Evolutionary conservation across 2,797 vertebrate genomes (phyloP).

Genomic region (Gymnothorax javanicus): DNA sequence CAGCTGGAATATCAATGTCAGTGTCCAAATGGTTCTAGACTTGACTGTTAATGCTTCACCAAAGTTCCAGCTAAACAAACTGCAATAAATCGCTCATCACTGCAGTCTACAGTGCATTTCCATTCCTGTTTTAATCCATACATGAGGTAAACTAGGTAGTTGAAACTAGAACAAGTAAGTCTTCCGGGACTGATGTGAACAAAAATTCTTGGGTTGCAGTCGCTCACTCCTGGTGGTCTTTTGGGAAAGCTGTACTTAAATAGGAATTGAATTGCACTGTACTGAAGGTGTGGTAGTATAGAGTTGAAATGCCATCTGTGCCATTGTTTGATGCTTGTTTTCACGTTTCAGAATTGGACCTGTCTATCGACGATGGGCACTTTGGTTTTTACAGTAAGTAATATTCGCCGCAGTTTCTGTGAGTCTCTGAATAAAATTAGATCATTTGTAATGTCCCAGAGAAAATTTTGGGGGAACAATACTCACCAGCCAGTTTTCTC

Average conservation of each 20-base stretch:
- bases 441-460: neutral
- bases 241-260: neutral
- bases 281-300: conserved; percentile 19
- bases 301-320: conserved; percentile 29
- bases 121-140: neutral
- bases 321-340: conserved; percentile 48
- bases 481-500: too few relatives aligned
- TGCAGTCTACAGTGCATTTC: conserved; percentile 20
- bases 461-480: too few relatives aligned
- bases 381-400: conserved; percentile 93
- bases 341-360: conserved; percentile 76
- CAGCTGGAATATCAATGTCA: too few relatives aligned
- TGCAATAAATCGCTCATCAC: neutral
- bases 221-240: neutral
- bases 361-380: conserved; percentile 80
- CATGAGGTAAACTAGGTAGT: too few relatives aligned
- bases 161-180: neutral
- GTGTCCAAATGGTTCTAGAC: too few relatives aligned
- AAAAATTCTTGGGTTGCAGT: neutral
- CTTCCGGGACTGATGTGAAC: neutral
- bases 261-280: conserved; percentile 28
- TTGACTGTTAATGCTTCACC: too few relatives aligned
- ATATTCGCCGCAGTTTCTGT: neutral
- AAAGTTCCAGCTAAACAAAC: conserved; percentile 6
- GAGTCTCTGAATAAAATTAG: neutral